Percentiles rank a stretch among this genome's conserved stretches.
Evolutionary conservation across 2,888 invertebrate genomes (phyloP).

Genomic region (Cosmorhoe ocellata): DNA sequence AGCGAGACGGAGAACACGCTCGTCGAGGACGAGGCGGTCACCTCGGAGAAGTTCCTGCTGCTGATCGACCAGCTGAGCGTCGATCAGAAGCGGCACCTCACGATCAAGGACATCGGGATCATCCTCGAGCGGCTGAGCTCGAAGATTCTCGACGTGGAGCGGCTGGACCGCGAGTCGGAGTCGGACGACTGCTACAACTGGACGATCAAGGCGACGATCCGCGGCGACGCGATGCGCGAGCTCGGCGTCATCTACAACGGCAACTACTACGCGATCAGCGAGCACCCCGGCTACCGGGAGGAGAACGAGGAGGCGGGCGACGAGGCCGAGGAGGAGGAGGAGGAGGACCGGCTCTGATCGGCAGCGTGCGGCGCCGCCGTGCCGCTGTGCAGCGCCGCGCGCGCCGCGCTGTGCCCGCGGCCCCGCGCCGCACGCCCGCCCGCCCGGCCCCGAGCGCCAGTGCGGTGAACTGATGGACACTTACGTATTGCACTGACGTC

Average conservation of each 20-base stretch:
- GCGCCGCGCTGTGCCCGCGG: conserved; percentile 49
- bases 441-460: conserved; percentile 34
- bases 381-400: conserved; percentile 56
- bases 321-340: conserved; percentile 92
- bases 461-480: conserved; percentile 56
- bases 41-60: conserved; percentile 95
- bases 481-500: conserved; percentile 66
- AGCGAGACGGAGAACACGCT: conserved; percentile 97
- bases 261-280: conserved; percentile 96
- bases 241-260: conserved; percentile 97
- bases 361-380: conserved; percentile 79
- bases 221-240: conserved; percentile 94
- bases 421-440: conserved; percentile 15
- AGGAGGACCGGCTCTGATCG: conserved; percentile 86
- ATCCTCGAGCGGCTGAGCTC: conserved; percentile 95
- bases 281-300: conserved; percentile 96
- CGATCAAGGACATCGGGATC: conserved; percentile 97
- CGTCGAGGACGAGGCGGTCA: conserved; percentile 94
- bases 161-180: conserved; percentile 94
- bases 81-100: conserved; percentile 95
- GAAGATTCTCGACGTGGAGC: conserved; percentile 96
- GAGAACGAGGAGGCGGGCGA: conserved; percentile 93
- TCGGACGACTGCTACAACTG: conserved; percentile 97
- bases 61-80: conserved; percentile 96
- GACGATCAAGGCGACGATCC: conserved; percentile 97